These are phyloP conservation scores for Cydia fagiglandana DNA, from an alignment of 1,140 invertebrate species.

Conservation along the genomic window DNA sequence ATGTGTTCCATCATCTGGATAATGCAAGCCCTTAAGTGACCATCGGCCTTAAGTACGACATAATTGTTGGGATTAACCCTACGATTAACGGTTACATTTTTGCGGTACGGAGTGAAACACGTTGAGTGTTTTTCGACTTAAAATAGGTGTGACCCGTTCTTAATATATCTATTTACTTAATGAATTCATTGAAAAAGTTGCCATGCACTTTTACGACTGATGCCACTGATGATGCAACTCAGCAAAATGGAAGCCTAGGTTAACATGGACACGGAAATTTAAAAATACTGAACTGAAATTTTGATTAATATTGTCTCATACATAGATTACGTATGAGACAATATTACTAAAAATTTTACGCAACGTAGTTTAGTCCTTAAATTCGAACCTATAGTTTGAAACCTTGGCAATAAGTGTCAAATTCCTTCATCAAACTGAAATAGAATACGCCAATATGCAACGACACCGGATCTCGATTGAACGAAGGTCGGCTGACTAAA, in stretches of 20 bases:
- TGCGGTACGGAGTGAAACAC: neutral
- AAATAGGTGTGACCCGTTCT: too few species aligned
- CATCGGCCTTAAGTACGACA: neutral
- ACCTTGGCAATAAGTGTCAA: neutral
- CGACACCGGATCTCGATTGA: neutral
- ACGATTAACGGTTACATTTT: too few species aligned
- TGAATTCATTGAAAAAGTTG: too few species aligned
- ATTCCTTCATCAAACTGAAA: neutral
- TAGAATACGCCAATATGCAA: neutral
- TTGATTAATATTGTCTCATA: too few species aligned
- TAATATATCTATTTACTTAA: too few species aligned
- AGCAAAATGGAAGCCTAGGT: too few species aligned
- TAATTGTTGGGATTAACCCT: neutral
- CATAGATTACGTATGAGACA: neutral
- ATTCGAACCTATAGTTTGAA: neutral
- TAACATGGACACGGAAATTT: too few species aligned
- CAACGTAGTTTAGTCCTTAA: neutral
- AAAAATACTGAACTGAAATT: too few species aligned
- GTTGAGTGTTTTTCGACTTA: too few species aligned
- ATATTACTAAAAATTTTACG: neutral
- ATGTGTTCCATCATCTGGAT: neutral
- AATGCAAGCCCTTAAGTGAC: neutral
- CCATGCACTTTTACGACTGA: too few species aligned
- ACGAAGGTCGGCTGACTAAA: conserved; percentile 3
- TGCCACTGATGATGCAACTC: too few species aligned